These are phyloP conservation scores for Phyllopteryx taeniolatus DNA, from an alignment of 2,113 vertebrate genomes.

Conservation along the genomic window DNA sequence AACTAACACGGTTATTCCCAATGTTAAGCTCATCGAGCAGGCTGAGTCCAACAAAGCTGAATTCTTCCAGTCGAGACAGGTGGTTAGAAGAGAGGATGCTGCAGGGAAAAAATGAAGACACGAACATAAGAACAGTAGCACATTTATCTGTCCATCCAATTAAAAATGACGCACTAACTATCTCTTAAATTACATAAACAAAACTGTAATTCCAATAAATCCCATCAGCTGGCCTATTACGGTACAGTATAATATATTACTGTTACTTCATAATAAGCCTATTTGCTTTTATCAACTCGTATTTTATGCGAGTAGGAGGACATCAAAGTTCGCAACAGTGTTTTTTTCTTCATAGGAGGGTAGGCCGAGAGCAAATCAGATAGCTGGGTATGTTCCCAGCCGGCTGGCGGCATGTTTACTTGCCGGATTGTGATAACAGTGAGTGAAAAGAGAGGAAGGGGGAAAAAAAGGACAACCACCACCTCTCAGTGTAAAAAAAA, in stretches of 20 bases:
- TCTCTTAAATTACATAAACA: too few species aligned
- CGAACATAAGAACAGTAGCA: not conserved
- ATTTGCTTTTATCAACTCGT: not conserved
- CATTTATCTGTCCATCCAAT: not conserved
- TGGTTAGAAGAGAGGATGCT: slow-evolving; percentile 91
- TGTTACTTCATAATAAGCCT: not conserved
- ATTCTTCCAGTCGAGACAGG: slow-evolving; percentile 88
- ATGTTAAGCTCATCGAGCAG: slow-evolving; percentile 83
- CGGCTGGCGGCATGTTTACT: slow-evolving; percentile 49
- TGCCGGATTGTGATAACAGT: slow-evolving; percentile 48
- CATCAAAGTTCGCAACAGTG: not conserved
- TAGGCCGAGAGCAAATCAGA: slow-evolving; percentile 46
- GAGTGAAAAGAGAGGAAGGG: not conserved
- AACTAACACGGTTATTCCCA: slow-evolving; percentile 90
- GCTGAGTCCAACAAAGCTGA: slow-evolving; percentile 87
- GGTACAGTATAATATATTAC: not conserved
- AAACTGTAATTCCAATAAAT: too few species aligned
- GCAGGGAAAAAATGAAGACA: slow-evolving; percentile 17
- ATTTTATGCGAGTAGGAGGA: not conserved
- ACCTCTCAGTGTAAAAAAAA: slow-evolving; percentile 9
- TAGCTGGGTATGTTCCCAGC: slow-evolving; percentile 23
- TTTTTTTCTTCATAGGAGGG: slow-evolving; percentile 28
- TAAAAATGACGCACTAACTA: not conserved
- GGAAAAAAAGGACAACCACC: slow-evolving; percentile 9
- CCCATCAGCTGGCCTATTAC: not conserved